Conservation (phyloP, 2,888 invertebrate genomes). For the Halictus ligatus region DNA sequence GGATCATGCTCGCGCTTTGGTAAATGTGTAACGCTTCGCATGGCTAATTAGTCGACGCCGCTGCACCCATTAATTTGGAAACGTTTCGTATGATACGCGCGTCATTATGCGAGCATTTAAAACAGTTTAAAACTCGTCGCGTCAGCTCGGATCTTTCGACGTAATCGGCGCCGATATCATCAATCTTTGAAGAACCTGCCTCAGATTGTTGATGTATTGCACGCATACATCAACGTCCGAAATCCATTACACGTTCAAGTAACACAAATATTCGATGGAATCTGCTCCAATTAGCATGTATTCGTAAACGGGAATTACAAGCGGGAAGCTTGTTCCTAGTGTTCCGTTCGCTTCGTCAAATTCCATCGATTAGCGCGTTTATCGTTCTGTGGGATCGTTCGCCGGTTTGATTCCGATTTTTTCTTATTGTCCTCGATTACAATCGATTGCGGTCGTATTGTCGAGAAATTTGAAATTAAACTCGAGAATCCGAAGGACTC, state of each 20-base stretch:
- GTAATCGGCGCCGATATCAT: conserved; percentile 11
- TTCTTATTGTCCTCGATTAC: no score
- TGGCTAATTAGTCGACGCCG: background rate
- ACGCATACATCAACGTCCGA: background rate
- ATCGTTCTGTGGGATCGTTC: background rate
- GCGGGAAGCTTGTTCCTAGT: background rate
- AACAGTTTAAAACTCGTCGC: background rate
- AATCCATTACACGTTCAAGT: background rate
- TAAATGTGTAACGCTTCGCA: background rate
- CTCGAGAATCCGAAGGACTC: no score
- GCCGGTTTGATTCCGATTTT: background rate
- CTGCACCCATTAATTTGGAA: background rate
- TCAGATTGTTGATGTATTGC: conserved; percentile 3
- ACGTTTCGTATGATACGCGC: background rate
- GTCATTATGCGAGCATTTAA: background rate
- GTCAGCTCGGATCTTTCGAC: background rate
- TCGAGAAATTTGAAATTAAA: no score
- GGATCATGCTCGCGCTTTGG: background rate
- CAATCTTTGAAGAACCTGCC: conserved; percentile 8
- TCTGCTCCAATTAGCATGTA: background rate
- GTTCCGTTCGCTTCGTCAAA: background rate
- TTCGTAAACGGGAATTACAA: background rate
- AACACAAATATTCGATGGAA: conserved; percentile 4
- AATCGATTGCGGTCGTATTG: no score
- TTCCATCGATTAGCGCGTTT: background rate